A percentile compares a stretch with the other conserved stretches of the same genome.
Conservation (phyloP, 1,140 invertebrate species). For the Drosophila dunni region DNA sequence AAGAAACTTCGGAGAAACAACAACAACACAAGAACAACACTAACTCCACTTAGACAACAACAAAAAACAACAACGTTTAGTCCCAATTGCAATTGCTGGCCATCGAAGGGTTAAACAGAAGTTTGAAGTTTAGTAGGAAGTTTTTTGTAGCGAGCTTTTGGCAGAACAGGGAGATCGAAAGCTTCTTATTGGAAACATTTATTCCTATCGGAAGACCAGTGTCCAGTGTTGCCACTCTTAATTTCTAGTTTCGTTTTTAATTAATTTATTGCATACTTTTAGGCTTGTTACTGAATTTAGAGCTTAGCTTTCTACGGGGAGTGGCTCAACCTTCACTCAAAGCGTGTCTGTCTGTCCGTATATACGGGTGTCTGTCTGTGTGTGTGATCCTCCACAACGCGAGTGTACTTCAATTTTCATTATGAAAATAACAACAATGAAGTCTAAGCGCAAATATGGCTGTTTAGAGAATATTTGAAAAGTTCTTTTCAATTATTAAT, state of each 20-base stretch:
- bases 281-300: constrained; percentile 32
- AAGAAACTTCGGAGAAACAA: constrained; percentile 70
- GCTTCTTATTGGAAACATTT: constrained; percentile 8
- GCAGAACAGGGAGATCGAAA: background rate
- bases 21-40: constrained; percentile 57
- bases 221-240: constrained; percentile 29
- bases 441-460: constrained; percentile 85
- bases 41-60: constrained; percentile 60
- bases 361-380: background rate
- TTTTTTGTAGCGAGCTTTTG: constrained; percentile 10
- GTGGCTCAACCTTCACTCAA: constrained; percentile 18
- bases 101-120: constrained; percentile 1
- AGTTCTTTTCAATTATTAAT: constrained; percentile 74
- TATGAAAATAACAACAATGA: constrained; percentile 84
- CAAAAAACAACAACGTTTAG: constrained; percentile 28
- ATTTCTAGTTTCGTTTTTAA: constrained; percentile 29
- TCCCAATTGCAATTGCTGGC: constrained; percentile 23
- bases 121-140: constrained; percentile 11
- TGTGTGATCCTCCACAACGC: constrained; percentile 39
- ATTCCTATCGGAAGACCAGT: constrained; percentile 29
- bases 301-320: constrained; percentile 15
- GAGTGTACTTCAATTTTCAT: constrained; percentile 72
- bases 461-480: constrained; percentile 85
- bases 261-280: constrained; percentile 60
- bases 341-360: constrained; percentile 5